Base-by-base conservation (phyloP, 2,888 invertebrate genomes). In the Drosophila bunnanda region DNA sequence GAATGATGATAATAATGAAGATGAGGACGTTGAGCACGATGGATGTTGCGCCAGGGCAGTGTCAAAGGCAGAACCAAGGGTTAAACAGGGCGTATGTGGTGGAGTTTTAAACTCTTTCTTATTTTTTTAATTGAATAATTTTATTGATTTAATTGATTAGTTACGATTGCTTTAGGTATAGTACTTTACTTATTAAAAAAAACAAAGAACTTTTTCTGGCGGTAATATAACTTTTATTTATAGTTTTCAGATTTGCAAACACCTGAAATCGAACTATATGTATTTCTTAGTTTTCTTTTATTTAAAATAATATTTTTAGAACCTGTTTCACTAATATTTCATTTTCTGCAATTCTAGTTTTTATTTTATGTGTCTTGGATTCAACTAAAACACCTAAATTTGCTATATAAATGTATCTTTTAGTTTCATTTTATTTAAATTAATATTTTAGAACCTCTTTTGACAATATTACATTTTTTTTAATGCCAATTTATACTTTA, bases 41-140 rank as follows among this genome's bases (percentile, higher is more conserved):
- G 67, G 59, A 58, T 73, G 71, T 80, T 86, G 80, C 30, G 88
- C 70, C 76, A 83, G 79, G 87, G 81, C 87, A 82, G 82, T 78
- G 62, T 50, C 76, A 62, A 48, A 54, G 48, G 48, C 44, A 48
- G 17, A 6, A 10, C 17, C 30, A 77, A 75, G 74, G 80, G 85
- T 53, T 77, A 75, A 58, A 72, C 5, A 15, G 9, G 32, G 20
- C 20, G 5, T 0, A 9, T 20, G 15, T n/a, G 20, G 13, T 13
- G 17, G 17, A 30, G 13, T 7, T 48, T 43, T 25, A 0, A 5
- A 2, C 1, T 10, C 0, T n/a, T 15, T 2, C 4, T 12, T 20
- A 4, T 17, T 13, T 10, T 41, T 3, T 20, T 20, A 15, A 0
- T 43, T 0, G 15, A 9, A 5, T 44, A 15, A n/a, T 28, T 6